phyloP scores from a whole-genome alignment of 1,140 invertebrate species.

The Cyclina sinensis region DNA sequence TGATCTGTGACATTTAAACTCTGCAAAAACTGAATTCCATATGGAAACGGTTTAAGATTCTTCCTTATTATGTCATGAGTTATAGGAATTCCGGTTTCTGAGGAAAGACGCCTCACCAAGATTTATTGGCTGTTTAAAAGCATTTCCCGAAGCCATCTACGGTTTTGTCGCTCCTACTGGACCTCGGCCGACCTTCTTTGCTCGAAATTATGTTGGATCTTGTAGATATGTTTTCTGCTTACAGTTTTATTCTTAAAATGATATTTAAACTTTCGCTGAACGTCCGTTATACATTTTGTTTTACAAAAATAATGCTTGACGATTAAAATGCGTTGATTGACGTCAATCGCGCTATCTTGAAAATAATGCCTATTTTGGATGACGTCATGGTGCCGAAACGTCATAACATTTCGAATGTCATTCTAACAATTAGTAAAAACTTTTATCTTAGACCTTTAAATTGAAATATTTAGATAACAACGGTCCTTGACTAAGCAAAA shows the following conservation, averaged over 20 bases:
- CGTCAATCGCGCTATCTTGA: not conserved
- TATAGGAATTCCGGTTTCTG: conserved; percentile 10
- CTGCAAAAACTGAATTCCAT: conserved; percentile 23
- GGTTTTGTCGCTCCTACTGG: not conserved
- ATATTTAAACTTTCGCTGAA: too few species aligned
- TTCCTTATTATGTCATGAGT: conserved; percentile 32
- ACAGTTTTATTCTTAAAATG: too few species aligned
- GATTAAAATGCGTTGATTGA: not conserved
- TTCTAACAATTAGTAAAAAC: conserved; percentile 13
- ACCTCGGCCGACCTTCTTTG: not conserved
- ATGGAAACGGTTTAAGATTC: conserved; percentile 3
- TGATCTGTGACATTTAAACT: too few species aligned
- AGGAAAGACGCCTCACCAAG: too few species aligned
- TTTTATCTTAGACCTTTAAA: not conserved
- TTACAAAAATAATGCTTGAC: too few species aligned
- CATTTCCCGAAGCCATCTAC: not conserved
- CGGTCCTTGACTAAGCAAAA: too few species aligned
- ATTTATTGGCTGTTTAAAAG: too few species aligned
- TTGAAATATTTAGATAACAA: too few species aligned
- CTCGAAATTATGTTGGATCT: not conserved
- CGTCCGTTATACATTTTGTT: too few species aligned
- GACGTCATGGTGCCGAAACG: too few species aligned
- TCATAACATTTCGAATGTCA: too few species aligned
- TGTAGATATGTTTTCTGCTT: too few species aligned
- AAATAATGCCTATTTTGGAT: conserved; percentile 10